Conservation (phyloP, 2,797 vertebrate genomes). For the Epinephelus malabaricus region DNA sequence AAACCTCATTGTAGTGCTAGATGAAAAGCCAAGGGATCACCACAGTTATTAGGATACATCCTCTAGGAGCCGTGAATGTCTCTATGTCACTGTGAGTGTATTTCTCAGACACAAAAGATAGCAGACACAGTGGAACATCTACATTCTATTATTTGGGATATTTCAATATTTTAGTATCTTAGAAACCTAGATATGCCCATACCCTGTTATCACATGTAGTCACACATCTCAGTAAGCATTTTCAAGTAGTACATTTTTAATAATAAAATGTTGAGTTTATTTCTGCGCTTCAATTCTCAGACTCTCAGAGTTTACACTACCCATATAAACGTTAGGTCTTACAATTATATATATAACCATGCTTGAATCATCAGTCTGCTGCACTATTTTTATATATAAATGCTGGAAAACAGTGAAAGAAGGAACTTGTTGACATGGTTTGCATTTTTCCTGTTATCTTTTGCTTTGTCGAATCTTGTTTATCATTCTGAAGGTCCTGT, state of each 20-base stretch:
- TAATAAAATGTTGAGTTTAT: neutral
- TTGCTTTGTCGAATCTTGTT: neutral
- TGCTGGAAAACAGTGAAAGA: neutral
- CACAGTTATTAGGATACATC: neutral
- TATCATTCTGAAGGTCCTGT: neutral
- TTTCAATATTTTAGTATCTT: neutral
- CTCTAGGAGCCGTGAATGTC: neutral
- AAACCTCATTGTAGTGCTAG: too few species aligned
- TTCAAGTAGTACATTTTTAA: slow-evolving; percentile 2
- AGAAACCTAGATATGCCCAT: neutral
- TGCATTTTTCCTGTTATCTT: neutral
- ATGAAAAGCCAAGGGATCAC: neutral
- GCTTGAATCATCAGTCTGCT: neutral
- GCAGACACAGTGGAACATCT: neutral
- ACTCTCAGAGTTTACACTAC: neutral
- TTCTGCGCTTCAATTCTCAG: neutral
- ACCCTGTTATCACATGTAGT: neutral
- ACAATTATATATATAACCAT: too few species aligned
- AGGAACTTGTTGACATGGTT: neutral
- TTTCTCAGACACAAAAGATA: neutral
- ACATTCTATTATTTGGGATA: neutral
- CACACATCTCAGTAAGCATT: neutral
- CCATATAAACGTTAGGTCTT: neutral
- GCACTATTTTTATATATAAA: neutral
- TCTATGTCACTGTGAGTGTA: neutral